A percentile compares a stretch with the other conserved stretches of the same genome.
These are phyloP conservation scores for Acanthurus leucopareius DNA, from an alignment of 2,797 vertebrate species.

Conservation along the genomic window DNA sequence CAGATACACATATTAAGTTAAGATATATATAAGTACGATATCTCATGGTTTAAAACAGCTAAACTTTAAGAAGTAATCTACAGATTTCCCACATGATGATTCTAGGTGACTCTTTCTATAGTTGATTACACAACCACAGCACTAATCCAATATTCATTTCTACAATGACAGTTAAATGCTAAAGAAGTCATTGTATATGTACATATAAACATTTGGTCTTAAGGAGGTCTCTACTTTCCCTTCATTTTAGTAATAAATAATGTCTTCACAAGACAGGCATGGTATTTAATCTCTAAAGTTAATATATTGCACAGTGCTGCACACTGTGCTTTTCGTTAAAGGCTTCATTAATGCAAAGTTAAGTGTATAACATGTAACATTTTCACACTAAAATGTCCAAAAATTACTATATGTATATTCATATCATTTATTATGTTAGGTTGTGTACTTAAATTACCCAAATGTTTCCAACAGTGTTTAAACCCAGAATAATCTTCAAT, in stretches of 20 bases:
- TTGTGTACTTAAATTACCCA: no score
- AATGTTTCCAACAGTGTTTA: no score
- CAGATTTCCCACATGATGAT: no score
- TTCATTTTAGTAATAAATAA: not conserved
- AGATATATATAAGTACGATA: no score
- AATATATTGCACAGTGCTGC: not conserved
- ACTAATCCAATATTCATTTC: not conserved
- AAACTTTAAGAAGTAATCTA: no score
- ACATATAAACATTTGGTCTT: not conserved
- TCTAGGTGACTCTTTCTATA: not conserved
- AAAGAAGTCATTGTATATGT: not conserved
- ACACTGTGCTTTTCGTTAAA: not conserved
- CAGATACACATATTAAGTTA: no score
- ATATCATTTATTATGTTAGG: no score
- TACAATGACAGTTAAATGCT: not conserved
- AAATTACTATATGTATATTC: no score
- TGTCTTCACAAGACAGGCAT: not conserved
- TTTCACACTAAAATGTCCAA: no score
- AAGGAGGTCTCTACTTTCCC: not conserved
- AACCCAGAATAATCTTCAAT: no score
- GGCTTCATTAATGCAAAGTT: not conserved
- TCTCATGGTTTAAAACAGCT: no score
- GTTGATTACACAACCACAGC: not conserved
- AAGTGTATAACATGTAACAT: no score
- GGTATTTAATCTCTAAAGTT: not conserved